Evolutionary conservation across 1,140 invertebrate species (phyloP), one percentile per base, ranked within the genome.

Genomic region (Lineus longissimus): DNA sequence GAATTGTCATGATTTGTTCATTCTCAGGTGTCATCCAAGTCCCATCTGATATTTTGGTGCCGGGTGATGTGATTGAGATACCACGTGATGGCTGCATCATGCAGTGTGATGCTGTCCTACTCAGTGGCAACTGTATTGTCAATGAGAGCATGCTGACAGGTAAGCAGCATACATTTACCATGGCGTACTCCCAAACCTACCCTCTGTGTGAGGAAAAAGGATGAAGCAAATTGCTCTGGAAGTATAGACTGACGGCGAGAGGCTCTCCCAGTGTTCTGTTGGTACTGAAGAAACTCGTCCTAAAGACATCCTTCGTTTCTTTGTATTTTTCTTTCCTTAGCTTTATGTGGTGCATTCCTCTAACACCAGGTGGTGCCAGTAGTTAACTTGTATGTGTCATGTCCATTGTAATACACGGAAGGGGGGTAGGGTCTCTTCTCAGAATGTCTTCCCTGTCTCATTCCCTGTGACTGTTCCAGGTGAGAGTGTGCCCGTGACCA

Each of bases 131-230:
- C 60, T 93, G 91, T 69, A 95, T 96, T 67, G 89, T 95, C 23
- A 94, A 95, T 75, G 93, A 96, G 79, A 92, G 91, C 64, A 93
- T 94, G 89, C 85, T 95, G 0, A 95, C 93, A 57, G 93, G 92
- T 93, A 23, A 19, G n/a, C 47, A 51, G 4, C 47, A 51, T 7
- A 7, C 47, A 7, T n/a, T 7, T 36, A 36, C 33, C 33, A n/a
- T n/a, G n/a, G n/a, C n/a, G n/a, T n/a, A n/a, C n/a, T n/a, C 40
- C 19, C 40, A 43, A 13, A 11, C 11, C 40, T 43, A 11, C 19
- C 40, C 40, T 43, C 19, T 43, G 19, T 13, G 40, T 43, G 40
- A 13, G 40, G 11, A 43, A 43, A 43, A 43, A 13, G 11, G 40
- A 19, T 13, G 19, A 43, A 19, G 11, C 19, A 13, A 43, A n/a